These are phyloP conservation scores for Romanogobio albipinnatus DNA, from an alignment of 2,113 vertebrate genomes.

Conservation along the genomic window DNA sequence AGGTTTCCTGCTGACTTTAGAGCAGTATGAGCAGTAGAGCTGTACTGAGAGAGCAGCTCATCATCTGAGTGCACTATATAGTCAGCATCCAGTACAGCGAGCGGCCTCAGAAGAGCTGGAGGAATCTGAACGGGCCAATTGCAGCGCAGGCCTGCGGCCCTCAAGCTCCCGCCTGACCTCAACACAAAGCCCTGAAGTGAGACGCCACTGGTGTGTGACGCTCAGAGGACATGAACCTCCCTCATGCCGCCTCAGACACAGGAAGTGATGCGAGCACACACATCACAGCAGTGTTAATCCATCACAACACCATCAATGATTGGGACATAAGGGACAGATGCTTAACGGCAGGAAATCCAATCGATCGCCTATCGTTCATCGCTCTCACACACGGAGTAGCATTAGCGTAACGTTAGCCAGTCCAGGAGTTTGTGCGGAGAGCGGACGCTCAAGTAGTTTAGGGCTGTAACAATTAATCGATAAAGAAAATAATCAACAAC, in stretches of 20 bases:
- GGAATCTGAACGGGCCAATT: background rate
- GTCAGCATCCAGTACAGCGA: background rate
- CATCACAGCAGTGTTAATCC: background rate
- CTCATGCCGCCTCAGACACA: background rate
- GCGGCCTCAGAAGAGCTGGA: background rate
- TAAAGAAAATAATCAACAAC: no score
- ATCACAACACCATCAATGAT: no score
- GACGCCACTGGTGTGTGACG: background rate
- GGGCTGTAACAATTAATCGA: no score
- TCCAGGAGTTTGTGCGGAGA: no score
- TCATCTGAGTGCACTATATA: background rate
- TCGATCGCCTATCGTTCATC: no score
- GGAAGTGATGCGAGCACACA: conserved; percentile 7
- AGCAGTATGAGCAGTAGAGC: no score
- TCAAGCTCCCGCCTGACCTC: background rate
- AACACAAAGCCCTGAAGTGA: background rate
- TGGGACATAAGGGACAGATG: no score
- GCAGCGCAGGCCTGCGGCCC: background rate
- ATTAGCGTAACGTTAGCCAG: no score
- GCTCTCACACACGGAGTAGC: no score
- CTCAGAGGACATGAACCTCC: background rate
- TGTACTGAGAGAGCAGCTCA: background rate
- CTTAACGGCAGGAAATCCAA: no score
- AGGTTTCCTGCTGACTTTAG: no score
- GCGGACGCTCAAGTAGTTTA: no score